phyloP scores from a whole-genome alignment of 2,888 invertebrate genomes.

The Drosophila koepferae region DNA sequence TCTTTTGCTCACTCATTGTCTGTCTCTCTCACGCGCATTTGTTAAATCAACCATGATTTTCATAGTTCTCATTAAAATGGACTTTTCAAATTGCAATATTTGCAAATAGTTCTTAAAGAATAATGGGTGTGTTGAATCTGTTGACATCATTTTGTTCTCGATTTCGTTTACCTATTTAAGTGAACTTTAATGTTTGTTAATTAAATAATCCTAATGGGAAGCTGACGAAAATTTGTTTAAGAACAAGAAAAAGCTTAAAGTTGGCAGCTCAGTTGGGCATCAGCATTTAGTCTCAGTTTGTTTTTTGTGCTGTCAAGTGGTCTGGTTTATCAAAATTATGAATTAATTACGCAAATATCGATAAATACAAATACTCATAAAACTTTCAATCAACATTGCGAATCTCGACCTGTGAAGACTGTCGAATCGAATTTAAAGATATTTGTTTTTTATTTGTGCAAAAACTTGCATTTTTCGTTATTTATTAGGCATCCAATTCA shows the following conservation, averaged over 20 bases:
- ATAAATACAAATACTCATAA: no score
- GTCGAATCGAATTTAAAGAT: no score
- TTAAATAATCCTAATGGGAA: neutral
- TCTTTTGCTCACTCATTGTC: neutral
- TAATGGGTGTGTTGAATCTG: neutral
- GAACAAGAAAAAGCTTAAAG: accelerated
- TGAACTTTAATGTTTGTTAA: neutral
- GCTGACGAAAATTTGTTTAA: neutral
- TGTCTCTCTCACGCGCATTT: no score
- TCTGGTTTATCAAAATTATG: no score
- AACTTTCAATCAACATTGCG: no score
- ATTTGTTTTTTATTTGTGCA: no score
- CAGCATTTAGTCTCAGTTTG: neutral
- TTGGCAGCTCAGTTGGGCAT: neutral
- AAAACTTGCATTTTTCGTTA: no score
- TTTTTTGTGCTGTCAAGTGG: neutral
- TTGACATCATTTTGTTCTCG: neutral
- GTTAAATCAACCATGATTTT: slow-evolving; percentile 71
- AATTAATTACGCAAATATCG: no score
- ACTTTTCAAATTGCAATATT: neutral
- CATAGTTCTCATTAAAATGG: neutral
- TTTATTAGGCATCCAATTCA: no score
- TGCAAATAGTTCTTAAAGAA: neutral
- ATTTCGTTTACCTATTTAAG: neutral
- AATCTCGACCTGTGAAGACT: no score